These are phyloP conservation scores for Ypsolopha sequella DNA, from an alignment of 2,888 invertebrate genomes.

Conservation along the genomic window DNA sequence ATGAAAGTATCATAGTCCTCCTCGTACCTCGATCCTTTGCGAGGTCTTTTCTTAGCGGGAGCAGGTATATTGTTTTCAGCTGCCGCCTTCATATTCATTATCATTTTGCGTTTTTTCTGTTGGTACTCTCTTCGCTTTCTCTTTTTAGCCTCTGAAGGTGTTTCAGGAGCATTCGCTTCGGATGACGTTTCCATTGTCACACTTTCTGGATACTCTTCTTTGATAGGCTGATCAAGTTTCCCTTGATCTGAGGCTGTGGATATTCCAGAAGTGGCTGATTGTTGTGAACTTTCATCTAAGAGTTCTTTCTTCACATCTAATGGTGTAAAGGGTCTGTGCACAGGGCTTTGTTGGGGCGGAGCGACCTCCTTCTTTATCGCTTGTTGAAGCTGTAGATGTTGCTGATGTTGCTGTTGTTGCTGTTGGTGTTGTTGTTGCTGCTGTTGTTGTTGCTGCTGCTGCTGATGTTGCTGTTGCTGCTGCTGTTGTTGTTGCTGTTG, in stretches of 20 bases:
- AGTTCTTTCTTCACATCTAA: slow-evolving; percentile 80
- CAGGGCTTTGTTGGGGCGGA: slow-evolving; percentile 62
- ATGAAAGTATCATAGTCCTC: slow-evolving; percentile 94
- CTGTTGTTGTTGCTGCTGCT: slow-evolving; percentile 36
- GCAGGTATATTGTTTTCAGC: slow-evolving; percentile 61
- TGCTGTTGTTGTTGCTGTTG: neutral
- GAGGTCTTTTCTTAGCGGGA: slow-evolving; percentile 80
- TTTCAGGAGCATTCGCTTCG: slow-evolving; percentile 53
- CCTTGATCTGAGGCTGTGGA: slow-evolving; percentile 73
- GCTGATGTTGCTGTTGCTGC: neutral
- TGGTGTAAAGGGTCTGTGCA: slow-evolving; percentile 67
- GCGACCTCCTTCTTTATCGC: slow-evolving; percentile 69
- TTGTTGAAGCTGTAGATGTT: slow-evolving; percentile 1
- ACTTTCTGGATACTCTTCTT: slow-evolving; percentile 71
- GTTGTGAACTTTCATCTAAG: slow-evolving; percentile 77
- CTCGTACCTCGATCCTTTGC: slow-evolving; percentile 87
- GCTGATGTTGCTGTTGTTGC: slow-evolving; percentile 43
- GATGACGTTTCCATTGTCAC: slow-evolving; percentile 52
- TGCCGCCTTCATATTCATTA: slow-evolving; percentile 78
- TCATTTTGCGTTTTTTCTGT: slow-evolving; percentile 83
- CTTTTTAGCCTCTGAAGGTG: slow-evolving; percentile 73
- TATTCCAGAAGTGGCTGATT: slow-evolving; percentile 69
- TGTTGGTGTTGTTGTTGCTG: slow-evolving; percentile 15
- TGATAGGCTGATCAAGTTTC: slow-evolving; percentile 67
- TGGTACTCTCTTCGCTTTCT: slow-evolving; percentile 84